Base-by-base conservation (phyloP, 2,888 invertebrate genomes). In the Coecobrya sp. region DNA sequence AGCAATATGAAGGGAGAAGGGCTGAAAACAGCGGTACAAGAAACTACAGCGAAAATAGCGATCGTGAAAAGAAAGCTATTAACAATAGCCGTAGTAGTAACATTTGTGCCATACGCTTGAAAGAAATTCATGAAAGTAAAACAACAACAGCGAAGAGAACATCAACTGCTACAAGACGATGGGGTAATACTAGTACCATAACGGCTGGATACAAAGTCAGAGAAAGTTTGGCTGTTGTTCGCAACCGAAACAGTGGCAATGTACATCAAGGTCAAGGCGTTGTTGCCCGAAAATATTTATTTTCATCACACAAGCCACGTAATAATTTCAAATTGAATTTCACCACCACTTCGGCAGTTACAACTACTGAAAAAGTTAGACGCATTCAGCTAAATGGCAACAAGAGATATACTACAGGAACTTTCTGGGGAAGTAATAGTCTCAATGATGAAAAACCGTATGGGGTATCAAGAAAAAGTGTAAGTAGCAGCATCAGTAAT, bases 171-270 rank as follows among this genome's bases (percentile, higher is more conserved):
- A 52, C 79, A 27, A 52, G 52, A 79, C 27, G 79, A n/a, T 52
- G 79, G 79, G 52, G 79, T 27, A 27, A 16, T 55, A 27, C 52
- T 7, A 52, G 27, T 30, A 79, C 79, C 10, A n/a, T 52, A 52
- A 52, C 79, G 16, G 79, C 62, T 62, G 68, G 85, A 68, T 68
- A 65, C 73, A 86, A 76, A 88, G 79, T 82, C 27, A 86, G 82
- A 25, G 92, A 92, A 81, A 89, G 89, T 65, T 86, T 92, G 73
- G 89, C 86, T 49, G 49, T 84, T 27, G 13, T 86, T 16, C 86
- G 92, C 2, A 89, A 59, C 62, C 70, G 88, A 27, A 55, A 62
- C 7, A 76, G 27, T 27, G 42, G 45, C 30, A 55, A 65, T 45
- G 22, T 62, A 19, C 70, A 79, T 65, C 89, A 89, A 92, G 92